These are phyloP conservation scores for Gopherus evgoodei DNA, from an alignment of 2,113 vertebrate genomes.

Conservation along the genomic window DNA sequence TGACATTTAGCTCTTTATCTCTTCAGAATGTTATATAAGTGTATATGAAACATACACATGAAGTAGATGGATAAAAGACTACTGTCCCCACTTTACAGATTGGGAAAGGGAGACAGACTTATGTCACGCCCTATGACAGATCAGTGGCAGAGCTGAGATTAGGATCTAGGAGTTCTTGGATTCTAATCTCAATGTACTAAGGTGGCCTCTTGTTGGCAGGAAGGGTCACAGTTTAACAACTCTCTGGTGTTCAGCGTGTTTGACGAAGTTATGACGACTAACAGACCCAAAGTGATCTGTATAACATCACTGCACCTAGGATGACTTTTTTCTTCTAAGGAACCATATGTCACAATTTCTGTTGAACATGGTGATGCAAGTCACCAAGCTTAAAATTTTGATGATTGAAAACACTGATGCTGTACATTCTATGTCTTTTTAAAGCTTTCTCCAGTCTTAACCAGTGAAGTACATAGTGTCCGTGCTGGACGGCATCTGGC, in stretches of 20 bases:
- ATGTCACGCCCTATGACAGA: neutral
- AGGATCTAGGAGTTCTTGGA: neutral
- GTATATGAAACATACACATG: accelerated
- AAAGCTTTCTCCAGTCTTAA: conserved; percentile 87
- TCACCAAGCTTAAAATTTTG: neutral
- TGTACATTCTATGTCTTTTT: neutral
- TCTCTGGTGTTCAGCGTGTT: neutral
- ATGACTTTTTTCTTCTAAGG: neutral
- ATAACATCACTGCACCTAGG: neutral
- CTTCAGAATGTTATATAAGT: neutral
- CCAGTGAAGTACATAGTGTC: conserved; percentile 96
- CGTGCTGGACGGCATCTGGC: conserved; percentile 94
- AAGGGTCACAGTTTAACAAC: neutral
- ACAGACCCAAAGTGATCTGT: neutral
- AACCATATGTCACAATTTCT: accelerated
- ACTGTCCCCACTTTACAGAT: neutral
- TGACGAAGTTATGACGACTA: accelerated
- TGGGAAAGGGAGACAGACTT: neutral
- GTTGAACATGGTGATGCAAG: neutral
- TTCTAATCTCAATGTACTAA: neutral
- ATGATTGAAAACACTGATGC: neutral
- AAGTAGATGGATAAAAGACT: neutral
- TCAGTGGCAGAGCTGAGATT: neutral
- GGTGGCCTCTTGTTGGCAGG: neutral
- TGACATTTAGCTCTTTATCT: neutral